Conservation (phyloP, 2,797 vertebrate species). For the Gymnoscopelus microlampas region DNA sequence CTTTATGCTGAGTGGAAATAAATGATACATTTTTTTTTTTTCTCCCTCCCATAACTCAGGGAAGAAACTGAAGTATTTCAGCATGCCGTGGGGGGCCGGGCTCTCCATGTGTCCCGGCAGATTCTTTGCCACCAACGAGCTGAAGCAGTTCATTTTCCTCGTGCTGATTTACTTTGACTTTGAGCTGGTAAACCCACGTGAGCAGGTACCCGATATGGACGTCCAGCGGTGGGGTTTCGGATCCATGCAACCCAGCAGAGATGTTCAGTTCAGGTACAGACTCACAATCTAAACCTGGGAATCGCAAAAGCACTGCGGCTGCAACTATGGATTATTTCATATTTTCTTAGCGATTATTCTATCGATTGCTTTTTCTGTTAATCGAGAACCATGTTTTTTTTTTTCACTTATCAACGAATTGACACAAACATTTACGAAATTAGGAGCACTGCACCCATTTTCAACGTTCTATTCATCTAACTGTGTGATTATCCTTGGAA, state of each 20-base stretch:
- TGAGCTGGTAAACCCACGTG: conserved; percentile 82
- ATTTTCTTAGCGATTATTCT: too few species aligned
- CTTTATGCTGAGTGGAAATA: too few species aligned
- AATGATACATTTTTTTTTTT: too few species aligned
- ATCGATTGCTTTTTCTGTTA: too few species aligned
- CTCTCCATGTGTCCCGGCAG: conserved; percentile 89
- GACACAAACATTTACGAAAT: too few species aligned
- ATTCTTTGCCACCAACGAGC: conserved; percentile 88
- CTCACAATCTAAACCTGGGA: conserved; percentile 52
- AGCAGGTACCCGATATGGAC: conserved; percentile 80
- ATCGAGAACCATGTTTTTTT: too few species aligned
- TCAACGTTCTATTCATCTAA: too few species aligned
- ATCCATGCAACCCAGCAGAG: conserved; percentile 82
- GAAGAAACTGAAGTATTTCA: conserved; percentile 87
- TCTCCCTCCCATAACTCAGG: conserved; percentile 50
- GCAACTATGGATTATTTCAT: too few species aligned
- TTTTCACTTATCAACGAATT: too few species aligned
- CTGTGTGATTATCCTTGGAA: too few species aligned
- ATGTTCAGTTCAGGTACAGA: conserved; percentile 85
- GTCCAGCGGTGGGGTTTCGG: conserved; percentile 87
- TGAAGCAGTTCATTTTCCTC: conserved; percentile 90
- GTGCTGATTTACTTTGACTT: conserved; percentile 89
- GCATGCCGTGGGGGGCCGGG: conserved; percentile 93
- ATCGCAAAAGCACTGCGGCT: too few species aligned
- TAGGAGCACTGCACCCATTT: too few species aligned